Percentiles rank a stretch among this genome's conserved stretches.
Evolutionary conservation across 1,140 invertebrate species (phyloP).

Genomic region (Piezodorus guildinii): DNA sequence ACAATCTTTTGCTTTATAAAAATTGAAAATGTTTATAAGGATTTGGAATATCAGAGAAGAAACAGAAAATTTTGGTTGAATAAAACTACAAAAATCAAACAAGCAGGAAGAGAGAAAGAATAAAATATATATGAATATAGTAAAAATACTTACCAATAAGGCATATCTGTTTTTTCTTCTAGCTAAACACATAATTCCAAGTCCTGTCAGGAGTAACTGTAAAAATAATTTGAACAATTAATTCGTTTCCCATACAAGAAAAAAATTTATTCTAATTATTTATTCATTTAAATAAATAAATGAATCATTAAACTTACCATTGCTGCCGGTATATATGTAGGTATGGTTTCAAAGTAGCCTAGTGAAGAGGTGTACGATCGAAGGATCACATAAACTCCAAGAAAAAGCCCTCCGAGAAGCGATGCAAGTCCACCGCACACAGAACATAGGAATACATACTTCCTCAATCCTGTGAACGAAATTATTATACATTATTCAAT

Average conservation of each 20-base stretch:
- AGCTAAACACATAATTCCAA: constrained; percentile 73
- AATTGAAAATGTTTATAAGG: too few relatives aligned
- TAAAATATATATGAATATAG: too few relatives aligned
- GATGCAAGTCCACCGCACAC: constrained; percentile 59
- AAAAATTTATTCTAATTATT: too few relatives aligned
- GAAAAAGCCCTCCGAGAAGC: constrained; percentile 57
- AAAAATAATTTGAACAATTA: constrained; percentile 31
- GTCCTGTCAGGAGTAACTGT: constrained; percentile 68
- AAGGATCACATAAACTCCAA: constrained; percentile 61
- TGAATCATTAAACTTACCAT: constrained; percentile 44
- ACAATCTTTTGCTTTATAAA: too few relatives aligned
- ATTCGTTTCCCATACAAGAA: too few relatives aligned
- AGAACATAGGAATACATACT: constrained; percentile 65
- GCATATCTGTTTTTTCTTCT: constrained; percentile 72
- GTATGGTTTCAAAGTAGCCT: constrained; percentile 72
- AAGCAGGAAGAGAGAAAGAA: too few relatives aligned
- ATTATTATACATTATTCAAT: background rate
- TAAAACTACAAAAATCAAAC: too few relatives aligned
- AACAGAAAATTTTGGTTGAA: too few relatives aligned
- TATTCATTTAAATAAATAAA: background rate
- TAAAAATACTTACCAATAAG: constrained; percentile 60
- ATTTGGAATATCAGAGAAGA: too few relatives aligned
- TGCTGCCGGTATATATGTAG: constrained; percentile 66
- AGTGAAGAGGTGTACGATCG: constrained; percentile 66
- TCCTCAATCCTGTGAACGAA: constrained; percentile 33